phyloP scores from a whole-genome alignment of 2,797 vertebrate genomes.

The Acanthurus leucopareius region DNA sequence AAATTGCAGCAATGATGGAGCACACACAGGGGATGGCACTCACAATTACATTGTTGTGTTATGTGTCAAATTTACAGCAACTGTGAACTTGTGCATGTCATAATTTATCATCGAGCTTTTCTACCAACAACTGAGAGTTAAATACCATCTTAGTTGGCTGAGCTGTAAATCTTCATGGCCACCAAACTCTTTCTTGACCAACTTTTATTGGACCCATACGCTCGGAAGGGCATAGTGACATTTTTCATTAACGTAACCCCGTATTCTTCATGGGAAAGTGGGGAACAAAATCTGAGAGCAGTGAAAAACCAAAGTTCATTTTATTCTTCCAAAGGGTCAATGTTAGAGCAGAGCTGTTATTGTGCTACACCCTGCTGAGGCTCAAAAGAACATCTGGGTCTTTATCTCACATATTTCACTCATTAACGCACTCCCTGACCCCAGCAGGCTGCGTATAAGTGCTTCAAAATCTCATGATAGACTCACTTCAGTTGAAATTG shows the following conservation, averaged over 20 bases:
- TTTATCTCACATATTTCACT: constrained; percentile 57
- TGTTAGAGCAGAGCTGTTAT: constrained; percentile 51
- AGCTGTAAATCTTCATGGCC: constrained; percentile 55
- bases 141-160: constrained; percentile 16
- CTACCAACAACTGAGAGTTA: constrained; percentile 7
- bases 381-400: constrained; percentile 56
- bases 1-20: constrained; percentile 20
- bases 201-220: constrained; percentile 65
- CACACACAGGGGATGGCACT: constrained; percentile 23
- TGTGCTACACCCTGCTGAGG: constrained; percentile 63
- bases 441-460: constrained; percentile 18
- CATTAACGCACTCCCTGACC: constrained; percentile 51
- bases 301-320: constrained; percentile 51
- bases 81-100: constrained; percentile 6
- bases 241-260: constrained; percentile 42
- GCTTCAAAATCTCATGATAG: constrained; percentile 22
- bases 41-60: neutral
- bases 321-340: constrained; percentile 51
- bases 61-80: constrained; percentile 24
- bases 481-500: constrained; percentile 31
- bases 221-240: constrained; percentile 42
- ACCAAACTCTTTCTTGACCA: constrained; percentile 47
- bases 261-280: constrained; percentile 30
- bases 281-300: constrained; percentile 37
- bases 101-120: constrained; percentile 29